Percentiles rank a stretch among this genome's conserved stretches.
Conservation (phyloP, 2,888 invertebrate genomes). For the Nomada goodeniana region DNA sequence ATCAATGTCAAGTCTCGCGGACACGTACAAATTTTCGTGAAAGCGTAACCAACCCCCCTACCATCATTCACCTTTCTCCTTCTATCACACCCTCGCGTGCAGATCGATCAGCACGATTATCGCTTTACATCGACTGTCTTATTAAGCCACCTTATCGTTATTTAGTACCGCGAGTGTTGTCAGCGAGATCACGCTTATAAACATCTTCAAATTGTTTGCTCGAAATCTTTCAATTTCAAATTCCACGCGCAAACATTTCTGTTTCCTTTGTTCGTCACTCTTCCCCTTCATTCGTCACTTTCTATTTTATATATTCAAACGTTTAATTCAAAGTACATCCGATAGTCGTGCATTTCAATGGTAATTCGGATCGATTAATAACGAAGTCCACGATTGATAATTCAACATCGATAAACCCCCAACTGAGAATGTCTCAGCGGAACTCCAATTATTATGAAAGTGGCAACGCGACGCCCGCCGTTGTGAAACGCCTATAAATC, state of each 20-base stretch:
- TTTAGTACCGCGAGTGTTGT: not conserved
- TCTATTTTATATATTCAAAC: too few species aligned
- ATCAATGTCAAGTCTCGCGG: constrained; percentile 15
- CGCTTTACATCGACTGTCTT: constrained; percentile 27
- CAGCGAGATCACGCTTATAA: not conserved
- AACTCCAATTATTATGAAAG: too few species aligned
- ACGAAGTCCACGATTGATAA: too few species aligned
- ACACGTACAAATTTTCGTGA: constrained; percentile 28
- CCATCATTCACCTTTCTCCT: not conserved
- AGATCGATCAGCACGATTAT: constrained; percentile 2
- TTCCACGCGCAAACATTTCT: too few species aligned
- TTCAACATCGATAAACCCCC: too few species aligned
- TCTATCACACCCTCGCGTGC: constrained; percentile 1
- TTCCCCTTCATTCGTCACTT: not conserved
- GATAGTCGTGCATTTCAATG: too few species aligned
- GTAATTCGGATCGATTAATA: too few species aligned
- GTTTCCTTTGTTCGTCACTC: not conserved
- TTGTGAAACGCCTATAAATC: not conserved
- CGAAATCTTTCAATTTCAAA: too few species aligned
- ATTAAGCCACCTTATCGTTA: constrained; percentile 34
- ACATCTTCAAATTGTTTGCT: not conserved
- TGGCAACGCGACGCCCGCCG: not conserved
- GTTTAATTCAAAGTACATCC: too few species aligned
- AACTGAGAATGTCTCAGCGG: too few species aligned
- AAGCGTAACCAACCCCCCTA: not conserved